Evolutionary conservation across 2,888 invertebrate genomes (phyloP), one percentile per base, ranked within the genome.

Genomic region (Parascotia fuliginaria): DNA sequence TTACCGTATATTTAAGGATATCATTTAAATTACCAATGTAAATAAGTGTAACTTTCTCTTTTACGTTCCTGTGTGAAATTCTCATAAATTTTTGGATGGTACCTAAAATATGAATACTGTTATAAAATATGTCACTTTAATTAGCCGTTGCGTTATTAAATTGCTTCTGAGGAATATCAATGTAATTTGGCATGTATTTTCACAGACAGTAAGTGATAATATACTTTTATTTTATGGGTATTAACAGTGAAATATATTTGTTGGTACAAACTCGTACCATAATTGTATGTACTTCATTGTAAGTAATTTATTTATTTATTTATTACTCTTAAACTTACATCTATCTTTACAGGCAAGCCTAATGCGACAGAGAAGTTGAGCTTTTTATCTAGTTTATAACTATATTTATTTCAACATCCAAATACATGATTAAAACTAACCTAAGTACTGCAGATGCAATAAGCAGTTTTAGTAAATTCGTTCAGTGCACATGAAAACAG

Each of bases 41-140:
- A 28, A 34, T 45, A 31, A 11, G 4, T 19, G 28, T 15, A 45
- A 57, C 34, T 40, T 60, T 57, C 36, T 43, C 9, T 16, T 52
- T 48, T 19, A 38, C 57, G 31, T 36, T 19, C 3, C 0, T 19
- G 19, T 11, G n/a, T 31, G 31, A 36, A n/a, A 36, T 19, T 36
- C 3, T 36, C 11, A 36, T 19, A 36, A 9, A 33, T 33, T 32
- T 13, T 14, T 33, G 11, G 5, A 3, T 3, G 3, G 1, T 11
- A 13, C n/a, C 42, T 45, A 39, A 50, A 44, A 36, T 32, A 58
- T 31, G 37, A 36, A 9, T 46, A 60, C 61, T 43, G 37, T 41
- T 56, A 34, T 14, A 28, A 40, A 62, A 42, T 28, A 33, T 61
- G 57, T 47, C 47, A 53, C 41, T 14, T 61, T 44, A 36, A 31